These are phyloP conservation scores for Glandiceps talaboti DNA, from an alignment of 53 echinoderm and acorn worm genomes.

Conservation along the genomic window DNA sequence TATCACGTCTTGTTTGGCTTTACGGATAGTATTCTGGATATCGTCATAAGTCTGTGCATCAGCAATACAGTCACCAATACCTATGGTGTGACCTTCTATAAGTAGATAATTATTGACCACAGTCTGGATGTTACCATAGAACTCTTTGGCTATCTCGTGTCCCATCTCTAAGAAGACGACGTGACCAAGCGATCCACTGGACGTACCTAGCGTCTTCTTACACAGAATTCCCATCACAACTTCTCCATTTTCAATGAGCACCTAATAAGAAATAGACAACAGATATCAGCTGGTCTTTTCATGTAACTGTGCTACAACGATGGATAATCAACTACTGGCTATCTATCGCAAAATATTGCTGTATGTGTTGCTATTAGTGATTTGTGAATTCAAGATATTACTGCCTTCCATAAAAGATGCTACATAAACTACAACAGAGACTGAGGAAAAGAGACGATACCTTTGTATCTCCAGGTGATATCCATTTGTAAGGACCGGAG, in stretches of 20 bases:
- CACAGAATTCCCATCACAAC: conserved; percentile 90
- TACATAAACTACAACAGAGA: too few relatives aligned
- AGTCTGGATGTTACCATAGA: conserved; percentile 95
- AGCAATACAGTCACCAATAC: conserved; percentile 98
- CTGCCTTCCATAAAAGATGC: too few relatives aligned
- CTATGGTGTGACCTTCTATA: conserved; percentile 69
- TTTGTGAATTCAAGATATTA: too few relatives aligned
- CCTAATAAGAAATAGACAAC: too few relatives aligned
- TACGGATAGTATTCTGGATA: conserved; percentile 92
- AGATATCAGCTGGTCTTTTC: too few relatives aligned
- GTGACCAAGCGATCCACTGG: conserved; percentile 87
- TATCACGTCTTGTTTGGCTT: conserved; percentile 95
- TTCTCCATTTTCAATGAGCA: conserved; percentile 93
- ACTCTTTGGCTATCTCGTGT: conserved; percentile 78
- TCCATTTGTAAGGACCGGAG: conserved; percentile 91
- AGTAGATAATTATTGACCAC: conserved; percentile 96
- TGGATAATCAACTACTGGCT: too few relatives aligned
- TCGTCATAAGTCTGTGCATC: conserved; percentile 85
- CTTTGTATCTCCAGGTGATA: conserved; percentile 99
- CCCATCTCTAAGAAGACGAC: conserved; percentile 94
- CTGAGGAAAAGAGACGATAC: too few relatives aligned
- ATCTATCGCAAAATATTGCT: too few relatives aligned
- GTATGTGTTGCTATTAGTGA: too few relatives aligned
- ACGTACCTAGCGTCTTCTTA: conserved; percentile 96
- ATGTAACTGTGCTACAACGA: too few relatives aligned